Evolutionary conservation across 2,888 invertebrate genomes (phyloP), one percentile per base, ranked within the genome.

Genomic region (Leuctra nigra): DNA sequence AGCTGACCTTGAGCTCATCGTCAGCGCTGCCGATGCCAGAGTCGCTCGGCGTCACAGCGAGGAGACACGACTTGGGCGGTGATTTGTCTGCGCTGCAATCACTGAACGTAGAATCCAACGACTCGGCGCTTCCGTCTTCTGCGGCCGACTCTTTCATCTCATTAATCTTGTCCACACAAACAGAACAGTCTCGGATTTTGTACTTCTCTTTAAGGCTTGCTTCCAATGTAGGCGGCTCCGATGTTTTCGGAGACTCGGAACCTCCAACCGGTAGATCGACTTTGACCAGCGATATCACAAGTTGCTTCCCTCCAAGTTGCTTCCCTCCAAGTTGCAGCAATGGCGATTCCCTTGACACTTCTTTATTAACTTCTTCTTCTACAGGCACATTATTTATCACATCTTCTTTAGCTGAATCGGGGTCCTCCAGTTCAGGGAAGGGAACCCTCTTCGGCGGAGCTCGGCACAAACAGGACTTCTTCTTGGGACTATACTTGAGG

Each of bases 401-500:
- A 35, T 62, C 61, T 29, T 68, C 66, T 2, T 69, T 65, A 6
- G 47, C n/a, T n/a, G n/a, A n/a, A 11, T 64, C 68, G 1, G 59
- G 48, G 6, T 67, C 66, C 25, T 67, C 66, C 39, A 36, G 14
- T 9, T 72, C 70, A 1, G 68, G 66, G 60, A 73, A 73, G 41
- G 73, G 72, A 13, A 74, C 63, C 58, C 67, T 72, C 60, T 68
- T 69, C 3, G 16, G 18, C 18, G 39, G 39, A 7, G 59, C 53
- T 22, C 62, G 61, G 22, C 61, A 59, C 54, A 72, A 73, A 2
- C 67, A 66, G 61, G 78, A 78, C 64, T 82, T 84, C 67, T 86
- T 86, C 67, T 86, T 86, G 6, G 87, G 87, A 63, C 86, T 88
- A 64, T 86, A 76, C 68, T 88, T 88, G 1, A 90, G 70, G 58